Base-by-base conservation (phyloP, 37 sponge, comb jelly and placozoan genomes). In the Theonella swinhoei region DNA sequence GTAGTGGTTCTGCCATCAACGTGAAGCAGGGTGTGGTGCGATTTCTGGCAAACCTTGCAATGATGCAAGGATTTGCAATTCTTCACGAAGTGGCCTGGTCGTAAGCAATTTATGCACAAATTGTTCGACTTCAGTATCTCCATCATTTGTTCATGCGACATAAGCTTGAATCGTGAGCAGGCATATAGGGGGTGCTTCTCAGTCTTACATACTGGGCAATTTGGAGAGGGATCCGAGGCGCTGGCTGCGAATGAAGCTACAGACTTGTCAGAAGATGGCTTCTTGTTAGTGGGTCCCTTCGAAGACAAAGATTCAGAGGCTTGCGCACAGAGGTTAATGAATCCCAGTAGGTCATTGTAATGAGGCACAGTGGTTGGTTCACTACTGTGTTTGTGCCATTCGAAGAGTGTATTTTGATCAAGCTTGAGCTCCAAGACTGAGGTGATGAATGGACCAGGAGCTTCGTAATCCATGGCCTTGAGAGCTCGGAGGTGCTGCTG, bases 321-420 rank as follows among this genome's bases (percentile, higher is more conserved):
- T 35, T 61, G 79, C 30, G 79, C 79, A 31, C 65, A 38, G 4
- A 78, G 66, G 66, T 78, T 61, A 33, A 78, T 19, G 42, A 78
- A 64, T 2, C 17, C 79, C 20, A 78, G 66, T 14, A 78, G 62
- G n/a, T 78, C 39, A 8, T 62, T 19, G 33, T 33, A 78, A 62
- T 58, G 79, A 43, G 79, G 79, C 1, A 78, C 79, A 19, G 14
- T 38, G 5, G 11, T 31, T 11, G 64, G 59, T n/a, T 75, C 36
- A 23, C 75, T 76, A 42, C 68, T 76, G 76, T 84, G 84, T n/a
- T 60, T 42, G 68, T 84, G 84, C 84, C 84, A 84, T 31, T 84
- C 84, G 33, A 84, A 84, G 76, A 76, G 64, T 20, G 84, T 84
- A 76, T 43, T 74, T 4, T 66, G 26, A 28, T 83, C 83, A 2